Percentiles rank a stretch among this genome's conserved stretches.
Evolutionary conservation across 1,140 invertebrate species (phyloP).

Genomic region (Heliconius hermathena): DNA sequence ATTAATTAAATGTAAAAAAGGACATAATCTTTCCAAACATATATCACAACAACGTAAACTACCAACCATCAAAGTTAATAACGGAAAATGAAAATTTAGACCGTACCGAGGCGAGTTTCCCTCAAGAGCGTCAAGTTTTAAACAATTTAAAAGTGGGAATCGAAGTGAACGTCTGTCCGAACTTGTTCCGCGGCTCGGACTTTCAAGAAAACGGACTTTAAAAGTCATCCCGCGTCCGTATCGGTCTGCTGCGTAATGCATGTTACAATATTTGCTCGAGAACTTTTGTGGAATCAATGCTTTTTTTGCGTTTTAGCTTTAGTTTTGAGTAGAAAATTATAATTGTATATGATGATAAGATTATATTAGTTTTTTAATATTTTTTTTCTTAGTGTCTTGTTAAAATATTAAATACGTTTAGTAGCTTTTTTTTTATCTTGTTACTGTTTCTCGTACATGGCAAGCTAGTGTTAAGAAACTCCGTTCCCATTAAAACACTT

Average conservation of each 20-base stretch:
- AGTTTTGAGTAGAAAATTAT: background rate
- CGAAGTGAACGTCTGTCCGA: slow-evolving; percentile 55
- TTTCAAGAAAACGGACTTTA: slow-evolving; percentile 17
- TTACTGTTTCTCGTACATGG: no score
- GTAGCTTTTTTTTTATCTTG: background rate
- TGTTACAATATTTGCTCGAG: slow-evolving; percentile 27
- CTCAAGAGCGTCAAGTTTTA: slow-evolving; percentile 40
- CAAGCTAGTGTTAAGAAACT: no score
- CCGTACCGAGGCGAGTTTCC: slow-evolving; percentile 32
- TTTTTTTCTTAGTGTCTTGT: background rate
- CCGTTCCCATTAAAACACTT: no score
- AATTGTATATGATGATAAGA: no score
- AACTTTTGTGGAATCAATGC: background rate
- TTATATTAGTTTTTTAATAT: no score
- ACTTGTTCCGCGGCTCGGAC: slow-evolving; percentile 48
- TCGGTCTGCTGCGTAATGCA: slow-evolving; percentile 37
- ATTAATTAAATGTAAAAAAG: background rate
- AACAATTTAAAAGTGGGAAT: slow-evolving; percentile 67
- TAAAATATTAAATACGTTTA: background rate
- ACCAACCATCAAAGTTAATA: slow-evolving; percentile 42
- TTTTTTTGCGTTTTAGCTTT: background rate
- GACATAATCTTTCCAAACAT: background rate
- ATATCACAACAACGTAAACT: slow-evolving; percentile 14
- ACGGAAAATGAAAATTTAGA: slow-evolving; percentile 46
- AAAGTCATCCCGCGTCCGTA: slow-evolving; percentile 8